Conservation (phyloP, 2,797 vertebrate species). For the Pseudochromis fuscus region DNA sequence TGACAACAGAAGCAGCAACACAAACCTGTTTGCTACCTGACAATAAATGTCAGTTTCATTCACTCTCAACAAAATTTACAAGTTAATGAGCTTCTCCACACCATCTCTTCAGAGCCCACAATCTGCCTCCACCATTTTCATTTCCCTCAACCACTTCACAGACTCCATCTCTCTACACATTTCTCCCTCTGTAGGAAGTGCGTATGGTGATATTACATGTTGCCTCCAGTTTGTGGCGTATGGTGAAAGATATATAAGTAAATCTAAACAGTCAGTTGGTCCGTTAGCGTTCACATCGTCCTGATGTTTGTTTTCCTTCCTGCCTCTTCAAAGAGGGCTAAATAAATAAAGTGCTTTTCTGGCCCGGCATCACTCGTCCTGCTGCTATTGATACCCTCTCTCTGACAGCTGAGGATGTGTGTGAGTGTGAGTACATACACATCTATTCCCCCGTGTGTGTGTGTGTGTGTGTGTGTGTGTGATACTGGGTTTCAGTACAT, state of each 20-base stretch:
- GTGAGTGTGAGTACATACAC: conserved; percentile 7
- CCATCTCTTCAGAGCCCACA: no score
- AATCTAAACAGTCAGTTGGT: conserved; percentile 42
- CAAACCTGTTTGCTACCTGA: no score
- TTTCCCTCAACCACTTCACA: conserved; percentile 6
- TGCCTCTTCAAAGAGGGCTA: conserved; percentile 60
- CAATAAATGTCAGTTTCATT: no score
- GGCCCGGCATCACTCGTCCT: conserved; percentile 51
- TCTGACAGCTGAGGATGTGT: conserved; percentile 31
- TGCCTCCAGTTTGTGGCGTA: conserved; percentile 17
- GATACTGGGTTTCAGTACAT: conserved; percentile 15
- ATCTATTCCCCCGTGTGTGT: conserved; percentile 12
- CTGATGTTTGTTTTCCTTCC: conserved; percentile 67
- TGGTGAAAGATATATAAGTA: conserved; percentile 49
- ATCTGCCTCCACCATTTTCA: no score
- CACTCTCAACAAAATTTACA: no score
- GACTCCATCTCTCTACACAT: conserved; percentile 3
- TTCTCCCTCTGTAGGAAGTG: conserved; percentile 10
- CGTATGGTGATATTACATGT: conserved; percentile 7
- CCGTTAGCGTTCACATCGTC: conserved; percentile 25
- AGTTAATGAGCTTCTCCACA: no score
- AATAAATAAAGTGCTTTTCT: conserved; percentile 69
- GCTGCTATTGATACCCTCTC: conserved; percentile 50
- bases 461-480: conserved; percentile 22
- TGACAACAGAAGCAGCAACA: no score